Evolutionary conservation across 2,113 vertebrate genomes (phyloP), one percentile per base, ranked within the genome.

Genomic region (Nycticorax nycticorax): DNA sequence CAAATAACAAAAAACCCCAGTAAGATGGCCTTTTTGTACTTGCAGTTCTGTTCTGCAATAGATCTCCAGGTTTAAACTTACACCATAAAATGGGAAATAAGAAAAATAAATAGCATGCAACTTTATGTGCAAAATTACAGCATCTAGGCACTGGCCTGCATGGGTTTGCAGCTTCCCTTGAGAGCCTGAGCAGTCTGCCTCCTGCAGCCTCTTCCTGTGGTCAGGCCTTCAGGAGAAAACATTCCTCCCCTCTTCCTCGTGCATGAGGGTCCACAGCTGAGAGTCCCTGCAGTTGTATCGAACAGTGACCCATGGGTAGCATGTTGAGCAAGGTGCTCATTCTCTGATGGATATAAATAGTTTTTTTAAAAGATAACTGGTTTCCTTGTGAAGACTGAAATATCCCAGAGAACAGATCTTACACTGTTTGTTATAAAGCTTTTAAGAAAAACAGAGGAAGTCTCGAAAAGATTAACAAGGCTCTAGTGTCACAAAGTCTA

Each of bases 371-470:
- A 76, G 39, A 69, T 75, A 14, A 4, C 9, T 14, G 1, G 2
- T 56, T 94, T 91, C 43, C 53, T 53, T 84, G 32, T 27, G 56
- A 23, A 8, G 20, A 50, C 12, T 57, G n/a, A 88, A 92, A 74
- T 83, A 50, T 53, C 33, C 18, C 12, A 59, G 41, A 64, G 47
- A 83, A 48, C 4, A 66, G 27, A 39, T 76, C 5, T 16, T 57
- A 28, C 3, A 3, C 12, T 76, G 12, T 59, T 92, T 81, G 5
- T 92, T 76, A 47, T 12, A 55, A 62, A 77, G 37, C 32, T 84
- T 91, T 96, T 71, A 52, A 77, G n/a, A 43, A 80, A 88, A 93
- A 71, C 21, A 93, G 28, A 74, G 37, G 16, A 89, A 85, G 35
- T 12, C 72, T 92, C 71, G 21, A 79, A 93, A 82, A 73, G 10